These are phyloP conservation scores for Apantesis nais DNA, from an alignment of 2,888 invertebrate species.

Conservation along the genomic window DNA sequence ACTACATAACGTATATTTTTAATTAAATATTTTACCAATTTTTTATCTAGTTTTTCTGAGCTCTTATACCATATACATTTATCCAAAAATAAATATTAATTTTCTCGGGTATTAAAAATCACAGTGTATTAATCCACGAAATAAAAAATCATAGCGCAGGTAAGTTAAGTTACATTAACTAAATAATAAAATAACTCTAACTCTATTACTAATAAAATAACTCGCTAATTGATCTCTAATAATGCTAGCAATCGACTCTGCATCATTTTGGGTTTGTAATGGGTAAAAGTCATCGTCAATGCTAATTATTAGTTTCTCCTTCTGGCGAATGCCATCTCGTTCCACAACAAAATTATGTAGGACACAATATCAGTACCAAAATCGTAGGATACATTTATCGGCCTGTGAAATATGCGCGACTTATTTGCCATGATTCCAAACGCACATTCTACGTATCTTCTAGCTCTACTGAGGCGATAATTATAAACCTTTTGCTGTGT, in stretches of 20 bases:
- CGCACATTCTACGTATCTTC: conserved; percentile 44
- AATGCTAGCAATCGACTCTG: no score
- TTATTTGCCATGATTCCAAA: conserved; percentile 44
- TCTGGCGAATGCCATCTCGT: background rate
- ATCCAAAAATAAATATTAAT: no score
- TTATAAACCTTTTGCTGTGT: conserved; percentile 49
- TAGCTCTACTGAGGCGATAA: conserved; percentile 49
- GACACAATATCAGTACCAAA: background rate
- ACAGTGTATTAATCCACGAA: no score
- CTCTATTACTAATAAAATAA: no score
- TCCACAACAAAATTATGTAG: background rate
- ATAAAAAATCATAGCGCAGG: no score
- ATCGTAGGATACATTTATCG: background rate
- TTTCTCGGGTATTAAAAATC: no score
- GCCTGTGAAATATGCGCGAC: conserved; percentile 43
- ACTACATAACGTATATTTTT: no score
- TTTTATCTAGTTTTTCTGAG: no score
- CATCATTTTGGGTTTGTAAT: background rate
- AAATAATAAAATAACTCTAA: no score
- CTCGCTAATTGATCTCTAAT: no score
- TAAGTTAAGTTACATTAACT: no score
- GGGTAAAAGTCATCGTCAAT: background rate
- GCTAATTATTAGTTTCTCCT: background rate
- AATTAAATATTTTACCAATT: no score
- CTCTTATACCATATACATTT: background rate